Percentiles rank a stretch among this genome's conserved stretches.
Evolutionary conservation across 2,888 invertebrate genomes (phyloP).

Genomic region (Fissipunctia ypsillon): DNA sequence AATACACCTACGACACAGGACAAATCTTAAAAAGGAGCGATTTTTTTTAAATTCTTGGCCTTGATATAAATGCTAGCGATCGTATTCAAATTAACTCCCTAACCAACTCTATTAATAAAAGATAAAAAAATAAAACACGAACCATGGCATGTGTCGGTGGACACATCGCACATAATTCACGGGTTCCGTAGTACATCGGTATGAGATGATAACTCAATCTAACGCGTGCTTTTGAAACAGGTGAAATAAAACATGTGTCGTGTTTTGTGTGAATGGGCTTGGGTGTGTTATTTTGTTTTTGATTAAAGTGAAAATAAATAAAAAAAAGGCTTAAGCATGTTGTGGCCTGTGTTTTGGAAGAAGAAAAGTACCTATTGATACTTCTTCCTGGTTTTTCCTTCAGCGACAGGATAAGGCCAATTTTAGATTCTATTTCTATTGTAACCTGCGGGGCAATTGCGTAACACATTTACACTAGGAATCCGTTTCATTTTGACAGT

Average conservation of each 20-base stretch:
- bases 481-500: no score
- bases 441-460: no score
- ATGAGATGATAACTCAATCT: slow-evolving; percentile 51
- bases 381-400: neutral
- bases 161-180: slow-evolving; percentile 41
- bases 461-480: no score
- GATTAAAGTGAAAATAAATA: neutral
- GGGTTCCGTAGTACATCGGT: slow-evolving; percentile 14
- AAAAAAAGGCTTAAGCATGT: no score
- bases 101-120: slow-evolving; percentile 20
- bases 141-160: slow-evolving; percentile 25
- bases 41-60: no score
- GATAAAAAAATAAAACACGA: slow-evolving; percentile 36
- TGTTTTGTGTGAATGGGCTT: neutral
- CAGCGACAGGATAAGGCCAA: neutral
- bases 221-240: slow-evolving; percentile 39
- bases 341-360: neutral
- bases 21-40: no score
- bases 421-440: neutral
- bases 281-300: neutral
- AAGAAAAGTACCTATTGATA: no score
- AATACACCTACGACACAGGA: no score
- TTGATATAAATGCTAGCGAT: neutral
- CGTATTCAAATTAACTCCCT: slow-evolving; percentile 40
- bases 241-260: slow-evolving; percentile 35